phyloP scores from a whole-genome alignment of 2,888 invertebrate species.

The Steinernema carpocapsae region DNA sequence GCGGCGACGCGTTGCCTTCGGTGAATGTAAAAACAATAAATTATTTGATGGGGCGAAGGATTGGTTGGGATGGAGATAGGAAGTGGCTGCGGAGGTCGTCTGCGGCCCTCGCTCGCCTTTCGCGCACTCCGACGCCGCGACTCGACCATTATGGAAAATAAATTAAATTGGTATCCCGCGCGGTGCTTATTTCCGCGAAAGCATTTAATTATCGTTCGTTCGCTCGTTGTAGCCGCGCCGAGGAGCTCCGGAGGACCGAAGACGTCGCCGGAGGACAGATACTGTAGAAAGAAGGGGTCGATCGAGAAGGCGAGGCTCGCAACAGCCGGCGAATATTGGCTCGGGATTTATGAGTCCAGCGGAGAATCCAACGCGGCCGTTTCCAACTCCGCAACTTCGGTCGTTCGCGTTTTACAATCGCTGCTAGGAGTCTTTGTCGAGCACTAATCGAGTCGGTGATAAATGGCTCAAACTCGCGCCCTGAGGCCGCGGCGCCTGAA shows the following conservation, averaged over 20 bases:
- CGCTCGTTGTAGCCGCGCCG: conserved; percentile 17
- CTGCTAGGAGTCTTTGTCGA: conserved; percentile 6
- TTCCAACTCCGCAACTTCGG: conserved; percentile 33
- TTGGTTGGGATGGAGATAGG: conserved; percentile 17
- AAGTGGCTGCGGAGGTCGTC: neutral
- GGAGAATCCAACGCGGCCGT: conserved; percentile 12
- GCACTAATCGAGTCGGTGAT: conserved; percentile 32
- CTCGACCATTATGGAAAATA: conserved; percentile 33
- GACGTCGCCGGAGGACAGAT: too few species aligned
- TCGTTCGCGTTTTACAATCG: conserved; percentile 33
- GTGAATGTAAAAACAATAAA: conserved; percentile 33
- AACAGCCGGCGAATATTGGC: conserved; percentile 7
- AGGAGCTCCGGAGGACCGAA: neutral
- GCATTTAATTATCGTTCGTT: conserved; percentile 33
- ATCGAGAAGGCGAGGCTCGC: conserved; percentile 1
- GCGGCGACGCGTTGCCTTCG: conserved; percentile 5
- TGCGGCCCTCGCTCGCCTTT: neutral
- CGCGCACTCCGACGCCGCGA: conserved; percentile 1
- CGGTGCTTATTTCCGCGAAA: conserved; percentile 35
- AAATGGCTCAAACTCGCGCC: conserved; percentile 28
- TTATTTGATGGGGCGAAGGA: conserved; percentile 31
- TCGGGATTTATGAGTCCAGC: conserved; percentile 21
- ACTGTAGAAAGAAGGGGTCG: neutral
- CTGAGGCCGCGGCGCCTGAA: neutral
- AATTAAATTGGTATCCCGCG: conserved; percentile 34